Conservation (phyloP, 1,140 invertebrate genomes). For the Aradophagus sp. region DNA sequence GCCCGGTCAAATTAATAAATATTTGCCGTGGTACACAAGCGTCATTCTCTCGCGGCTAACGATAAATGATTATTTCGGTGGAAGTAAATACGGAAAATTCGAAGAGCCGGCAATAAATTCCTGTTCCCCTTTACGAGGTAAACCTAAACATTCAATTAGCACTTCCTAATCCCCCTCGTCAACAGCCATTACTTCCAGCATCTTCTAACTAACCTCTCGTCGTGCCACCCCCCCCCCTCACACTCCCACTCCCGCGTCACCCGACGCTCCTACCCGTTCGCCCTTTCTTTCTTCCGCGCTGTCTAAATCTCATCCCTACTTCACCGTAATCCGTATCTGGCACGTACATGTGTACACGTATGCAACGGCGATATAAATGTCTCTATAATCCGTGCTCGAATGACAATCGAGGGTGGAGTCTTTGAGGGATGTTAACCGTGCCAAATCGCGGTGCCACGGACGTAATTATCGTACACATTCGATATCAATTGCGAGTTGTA, state of each 20-base stretch:
- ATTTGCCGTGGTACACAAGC: background rate
- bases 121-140: slow-evolving; percentile 43
- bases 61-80: slow-evolving; percentile 32
- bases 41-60: slow-evolving; percentile 7
- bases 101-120: slow-evolving; percentile 48
- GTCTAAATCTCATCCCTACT: slow-evolving; percentile 50
- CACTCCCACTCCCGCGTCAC: slow-evolving; percentile 16
- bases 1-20: slow-evolving; percentile 13
- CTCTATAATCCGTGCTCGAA: slow-evolving; percentile 73
- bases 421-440: slow-evolving; percentile 62
- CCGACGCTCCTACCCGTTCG: slow-evolving; percentile 38
- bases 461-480: slow-evolving; percentile 52
- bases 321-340: slow-evolving; percentile 46
- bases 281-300: slow-evolving; percentile 48
- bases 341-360: slow-evolving; percentile 43
- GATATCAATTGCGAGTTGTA: slow-evolving; percentile 32
- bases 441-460: slow-evolving; percentile 65
- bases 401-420: slow-evolving; percentile 71
- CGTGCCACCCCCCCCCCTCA: slow-evolving; percentile 28
- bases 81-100: slow-evolving; percentile 46
- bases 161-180: slow-evolving; percentile 73
- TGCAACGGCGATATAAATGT: slow-evolving; percentile 61
- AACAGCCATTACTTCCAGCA: slow-evolving; percentile 76
- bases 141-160: slow-evolving; percentile 75
- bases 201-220: slow-evolving; percentile 65